phyloP scores from a whole-genome alignment of 2,113 vertebrate species.

The Epinephelus fuscoguttatus region DNA sequence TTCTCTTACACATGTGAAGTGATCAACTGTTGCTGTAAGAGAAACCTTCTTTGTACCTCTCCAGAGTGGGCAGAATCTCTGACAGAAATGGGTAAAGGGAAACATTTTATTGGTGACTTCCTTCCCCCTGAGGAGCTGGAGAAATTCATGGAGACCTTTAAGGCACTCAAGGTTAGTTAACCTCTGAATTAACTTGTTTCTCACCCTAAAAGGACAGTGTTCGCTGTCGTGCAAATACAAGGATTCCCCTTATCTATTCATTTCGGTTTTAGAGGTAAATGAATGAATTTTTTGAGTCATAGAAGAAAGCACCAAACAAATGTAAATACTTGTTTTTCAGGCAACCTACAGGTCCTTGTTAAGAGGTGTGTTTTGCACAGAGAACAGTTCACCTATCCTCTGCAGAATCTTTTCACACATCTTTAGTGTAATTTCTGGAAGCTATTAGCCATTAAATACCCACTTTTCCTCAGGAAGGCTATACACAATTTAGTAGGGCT shows the following conservation, averaged over 20 bases:
- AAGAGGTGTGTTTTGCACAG: not conserved
- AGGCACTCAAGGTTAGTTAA: slow-evolving; percentile 92
- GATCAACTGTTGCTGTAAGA: not conserved
- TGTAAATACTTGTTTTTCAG: not conserved
- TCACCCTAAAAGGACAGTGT: not conserved
- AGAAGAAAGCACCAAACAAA: not conserved
- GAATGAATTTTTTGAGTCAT: not conserved
- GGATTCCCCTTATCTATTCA: not conserved
- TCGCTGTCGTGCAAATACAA: not conserved
- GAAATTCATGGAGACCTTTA: slow-evolving; percentile 99
- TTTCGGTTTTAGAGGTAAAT: not conserved
- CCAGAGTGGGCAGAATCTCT: slow-evolving; percentile 98
- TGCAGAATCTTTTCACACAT: not conserved
- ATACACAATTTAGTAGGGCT: not conserved
- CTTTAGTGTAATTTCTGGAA: not conserved
- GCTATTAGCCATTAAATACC: not conserved
- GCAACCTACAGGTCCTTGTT: not conserved
- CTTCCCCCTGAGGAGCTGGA: slow-evolving; percentile 96
- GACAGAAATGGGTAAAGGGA: slow-evolving; percentile 98
- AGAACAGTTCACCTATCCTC: not conserved
- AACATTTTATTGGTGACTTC: slow-evolving; percentile 98
- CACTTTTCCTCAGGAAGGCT: not conserved
- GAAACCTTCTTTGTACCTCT: slow-evolving; percentile 22
- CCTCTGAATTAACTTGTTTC: not conserved
- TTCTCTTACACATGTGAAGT: not conserved